These are phyloP conservation scores for Australoheros scitulus DNA, from an alignment of 2,113 vertebrate species.

Conservation along the genomic window DNA sequence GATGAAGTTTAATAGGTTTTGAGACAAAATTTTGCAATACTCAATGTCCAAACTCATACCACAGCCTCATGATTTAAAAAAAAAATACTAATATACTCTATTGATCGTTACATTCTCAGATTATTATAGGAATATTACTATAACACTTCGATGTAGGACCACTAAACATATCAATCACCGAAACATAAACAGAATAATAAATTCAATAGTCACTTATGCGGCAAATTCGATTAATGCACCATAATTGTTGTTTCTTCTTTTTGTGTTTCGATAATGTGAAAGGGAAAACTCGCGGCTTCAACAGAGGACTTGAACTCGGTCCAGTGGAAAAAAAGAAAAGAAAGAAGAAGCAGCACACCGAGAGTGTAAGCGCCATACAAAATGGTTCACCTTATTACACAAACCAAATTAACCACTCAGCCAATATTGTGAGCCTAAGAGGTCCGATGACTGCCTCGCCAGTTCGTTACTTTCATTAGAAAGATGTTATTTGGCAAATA, in stretches of 20 bases:
- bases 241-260: slow-evolving; percentile 31
- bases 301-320: slow-evolving; percentile 65
- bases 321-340: background rate
- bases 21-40: slow-evolving; percentile 3
- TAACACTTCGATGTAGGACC: background rate
- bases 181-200: slow-evolving; percentile 1
- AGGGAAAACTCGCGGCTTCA: slow-evolving; percentile 26
- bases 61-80: background rate
- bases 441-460: slow-evolving; percentile 85
- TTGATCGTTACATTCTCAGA: background rate
- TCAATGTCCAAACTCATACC: background rate
- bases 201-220: slow-evolving; percentile 19
- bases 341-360: slow-evolving; percentile 15
- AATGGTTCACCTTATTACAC: slow-evolving; percentile 74
- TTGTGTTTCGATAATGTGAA: slow-evolving; percentile 19
- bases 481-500: slow-evolving; percentile 90
- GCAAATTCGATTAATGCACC: slow-evolving; percentile 25
- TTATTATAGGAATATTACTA: slow-evolving; percentile 15
- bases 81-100: background rate
- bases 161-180: slow-evolving; percentile 31
- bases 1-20: slow-evolving; percentile 10
- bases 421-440: slow-evolving; percentile 84
- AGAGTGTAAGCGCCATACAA: slow-evolving; percentile 49
- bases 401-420: slow-evolving; percentile 86
- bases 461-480: slow-evolving; percentile 96